Conservation (phyloP, 1,140 invertebrate species). For the Alviniconcha marisindica region DNA sequence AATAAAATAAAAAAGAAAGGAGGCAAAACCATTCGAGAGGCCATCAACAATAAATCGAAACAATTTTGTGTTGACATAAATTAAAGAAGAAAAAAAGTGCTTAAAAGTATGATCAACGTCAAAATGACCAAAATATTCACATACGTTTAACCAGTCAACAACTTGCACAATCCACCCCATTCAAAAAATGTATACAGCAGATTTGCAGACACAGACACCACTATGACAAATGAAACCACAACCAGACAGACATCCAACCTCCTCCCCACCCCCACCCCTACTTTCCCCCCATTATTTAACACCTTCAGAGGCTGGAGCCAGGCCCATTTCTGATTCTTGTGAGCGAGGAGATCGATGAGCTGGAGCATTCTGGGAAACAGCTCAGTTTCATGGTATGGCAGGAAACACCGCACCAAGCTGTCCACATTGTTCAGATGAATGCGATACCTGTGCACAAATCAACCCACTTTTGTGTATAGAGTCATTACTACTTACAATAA, state of each 20-base stretch:
- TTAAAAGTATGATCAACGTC: too few relatives aligned
- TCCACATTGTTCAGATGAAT: constrained; percentile 92
- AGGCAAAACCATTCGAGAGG: too few relatives aligned
- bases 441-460: constrained; percentile 87
- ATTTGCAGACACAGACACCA: background rate
- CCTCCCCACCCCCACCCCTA: background rate
- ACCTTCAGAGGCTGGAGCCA: constrained; percentile 85
- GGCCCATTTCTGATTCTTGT: constrained; percentile 82
- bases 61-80: too few relatives aligned
- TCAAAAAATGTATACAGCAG: too few relatives aligned
- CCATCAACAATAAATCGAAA: too few relatives aligned
- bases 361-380: constrained; percentile 91
- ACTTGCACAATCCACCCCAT: too few relatives aligned
- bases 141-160: too few relatives aligned
- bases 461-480: too few relatives aligned
- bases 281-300: background rate
- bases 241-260: background rate
- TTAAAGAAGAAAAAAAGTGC: too few relatives aligned
- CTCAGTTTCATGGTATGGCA: constrained; percentile 94
- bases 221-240: constrained; percentile 19
- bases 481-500: too few relatives aligned
- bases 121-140: too few relatives aligned
- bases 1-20: too few relatives aligned
- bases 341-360: constrained; percentile 82
- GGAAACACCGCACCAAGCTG: constrained; percentile 85